Base-by-base conservation (phyloP, 1,140 invertebrate genomes). In the Varroa destructor region DNA sequence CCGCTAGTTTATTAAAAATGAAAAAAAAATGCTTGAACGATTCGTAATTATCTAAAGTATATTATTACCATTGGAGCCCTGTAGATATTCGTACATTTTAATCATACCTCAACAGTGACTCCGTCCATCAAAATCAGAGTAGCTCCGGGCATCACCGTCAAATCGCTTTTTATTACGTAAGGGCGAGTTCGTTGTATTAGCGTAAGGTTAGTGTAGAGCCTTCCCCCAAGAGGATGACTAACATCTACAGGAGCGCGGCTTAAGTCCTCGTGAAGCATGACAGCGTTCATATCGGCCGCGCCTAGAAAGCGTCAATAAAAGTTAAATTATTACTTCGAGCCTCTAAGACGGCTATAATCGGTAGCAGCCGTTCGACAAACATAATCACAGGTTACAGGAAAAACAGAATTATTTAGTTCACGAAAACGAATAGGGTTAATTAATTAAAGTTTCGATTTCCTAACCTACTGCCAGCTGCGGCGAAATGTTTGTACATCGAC, bases 81-180 rank as follows among this genome's bases (percentile, higher is more conserved):
- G 46, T 51, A 5, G 46, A 51, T 51, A 51, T 8, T 3, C 8
- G 8, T 51, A 8, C 46, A 51, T 8, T 3, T 51, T 51, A 8
- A 8, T 51, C 46, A 43, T 46, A 67, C 61, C 67, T 77, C 91
- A 77, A 99, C 82, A 1, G 87, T 84, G 1, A 96, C 93, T 5
- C 93, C 94, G 2, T 93, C 88, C 72, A 87, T 85, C 73, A 99
- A 92, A 0, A 85, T 87, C 1, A 99, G 79, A 1, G 87, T 92
- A 0, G 85, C 82, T 12, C 79, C 87, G 0, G 95, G 94, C 94
- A 99, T 97, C 0, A 99, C 86, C 0, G 96, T 99, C 2, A 99
- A 85, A 79, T 99, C 97, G 0, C 88, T 86, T 75, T 85, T 83
- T n/a, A 98, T 84, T 6, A 88, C 78, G 77, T 96, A 98, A 0